Conservation (phyloP, 2,113 vertebrate species). For the Pollachius pollachius region DNA sequence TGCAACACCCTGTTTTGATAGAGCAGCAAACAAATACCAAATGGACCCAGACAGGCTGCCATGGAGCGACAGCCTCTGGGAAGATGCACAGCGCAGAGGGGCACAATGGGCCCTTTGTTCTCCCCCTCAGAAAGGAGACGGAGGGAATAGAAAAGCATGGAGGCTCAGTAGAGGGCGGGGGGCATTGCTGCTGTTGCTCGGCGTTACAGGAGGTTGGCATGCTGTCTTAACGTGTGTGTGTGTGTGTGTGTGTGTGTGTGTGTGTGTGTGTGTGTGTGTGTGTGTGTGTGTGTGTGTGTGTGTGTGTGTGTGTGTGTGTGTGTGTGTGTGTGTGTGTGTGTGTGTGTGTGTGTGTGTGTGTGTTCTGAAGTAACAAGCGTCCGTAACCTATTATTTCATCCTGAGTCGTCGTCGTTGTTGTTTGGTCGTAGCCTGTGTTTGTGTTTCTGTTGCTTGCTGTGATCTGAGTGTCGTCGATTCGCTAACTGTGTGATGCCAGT, state of each 20-base stretch:
- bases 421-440: constrained; percentile 39
- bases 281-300: constrained; percentile 28
- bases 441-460: constrained; percentile 50
- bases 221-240: constrained; percentile 37
- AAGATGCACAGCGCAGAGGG: constrained; percentile 33
- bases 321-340: constrained; percentile 26
- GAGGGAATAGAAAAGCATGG: constrained; percentile 20
- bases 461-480: constrained; percentile 31
- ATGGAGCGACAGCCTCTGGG: constrained; percentile 13
- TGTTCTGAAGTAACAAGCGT: constrained; percentile 55
- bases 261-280: constrained; percentile 25
- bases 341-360: constrained; percentile 24
- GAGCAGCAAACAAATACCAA: constrained; percentile 35
- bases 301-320: constrained; percentile 27
- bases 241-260: constrained; percentile 24
- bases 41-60: constrained; percentile 39
- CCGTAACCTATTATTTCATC: constrained; percentile 48
- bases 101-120: constrained; percentile 65
- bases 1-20: constrained; percentile 7
- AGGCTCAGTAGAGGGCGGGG: constrained; percentile 4
- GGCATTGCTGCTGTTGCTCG: constrained; percentile 42
- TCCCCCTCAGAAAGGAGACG: constrained; percentile 12
- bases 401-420: constrained; percentile 9
- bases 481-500: constrained; percentile 52
- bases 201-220: constrained; percentile 52